Percentiles rank a stretch among this genome's conserved stretches.
Evolutionary conservation across 2,888 invertebrate genomes (phyloP).

Genomic region (Scelioninae gen. 1): DNA sequence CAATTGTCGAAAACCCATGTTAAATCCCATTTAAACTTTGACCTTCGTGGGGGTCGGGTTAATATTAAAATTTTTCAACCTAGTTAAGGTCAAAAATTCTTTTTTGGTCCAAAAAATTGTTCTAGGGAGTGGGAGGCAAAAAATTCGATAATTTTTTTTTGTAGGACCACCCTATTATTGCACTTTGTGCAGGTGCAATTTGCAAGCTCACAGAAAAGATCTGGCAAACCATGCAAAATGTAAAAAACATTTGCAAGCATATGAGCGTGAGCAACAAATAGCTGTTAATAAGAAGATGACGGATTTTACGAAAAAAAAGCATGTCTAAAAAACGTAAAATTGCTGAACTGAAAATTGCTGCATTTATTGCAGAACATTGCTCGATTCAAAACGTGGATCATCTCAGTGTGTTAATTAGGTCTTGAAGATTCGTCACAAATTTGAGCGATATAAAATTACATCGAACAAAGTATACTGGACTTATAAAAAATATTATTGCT

Average conservation of each 20-base stretch:
- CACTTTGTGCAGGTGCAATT: slow-evolving; percentile 3
- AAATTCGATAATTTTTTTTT: too few species aligned
- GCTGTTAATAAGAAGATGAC: too few species aligned
- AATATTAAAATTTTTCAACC: too few species aligned
- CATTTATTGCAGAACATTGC: slow-evolving; percentile 71
- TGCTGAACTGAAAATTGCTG: slow-evolving; percentile 72
- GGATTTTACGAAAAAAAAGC: too few species aligned
- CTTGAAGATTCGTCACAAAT: too few species aligned
- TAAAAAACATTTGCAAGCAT: neutral
- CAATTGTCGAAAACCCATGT: too few species aligned
- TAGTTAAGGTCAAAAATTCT: too few species aligned
- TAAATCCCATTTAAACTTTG: too few species aligned
- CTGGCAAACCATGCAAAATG: neutral
- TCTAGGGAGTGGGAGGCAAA: too few species aligned
- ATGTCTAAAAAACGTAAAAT: slow-evolving; percentile 43
- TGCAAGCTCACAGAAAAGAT: slow-evolving; percentile 24
- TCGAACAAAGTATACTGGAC: slow-evolving; percentile 18
- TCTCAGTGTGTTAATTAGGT: slow-evolving; percentile 62
- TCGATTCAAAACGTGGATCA: slow-evolving; percentile 69
- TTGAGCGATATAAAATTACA: slow-evolving; percentile 72
- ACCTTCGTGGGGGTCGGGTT: too few species aligned
- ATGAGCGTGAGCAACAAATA: neutral
- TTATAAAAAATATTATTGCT: slow-evolving; percentile 72
- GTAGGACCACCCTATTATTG: too few species aligned
- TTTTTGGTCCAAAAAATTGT: too few species aligned